A percentile compares a stretch with the other conserved stretches of the same genome.
These are phyloP conservation scores for Stercorarius parasiticus DNA, from an alignment of 2,113 vertebrate species.

Conservation along the genomic window DNA sequence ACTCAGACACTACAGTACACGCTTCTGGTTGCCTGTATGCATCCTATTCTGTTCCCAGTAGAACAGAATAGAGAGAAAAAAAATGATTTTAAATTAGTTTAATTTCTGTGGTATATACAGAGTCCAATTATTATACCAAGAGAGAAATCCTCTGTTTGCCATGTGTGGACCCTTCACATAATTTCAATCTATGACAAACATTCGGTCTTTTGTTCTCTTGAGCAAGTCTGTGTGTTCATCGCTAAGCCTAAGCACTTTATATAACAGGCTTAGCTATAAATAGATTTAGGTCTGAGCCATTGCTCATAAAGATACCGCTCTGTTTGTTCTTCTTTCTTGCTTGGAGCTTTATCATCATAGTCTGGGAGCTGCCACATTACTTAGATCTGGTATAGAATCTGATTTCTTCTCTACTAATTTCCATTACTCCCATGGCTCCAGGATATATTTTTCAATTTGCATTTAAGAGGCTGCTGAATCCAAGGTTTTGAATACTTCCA, in stretches of 20 bases:
- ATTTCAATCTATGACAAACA: background rate
- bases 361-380: background rate
- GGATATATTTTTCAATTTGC: background rate
- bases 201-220: background rate
- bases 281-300: slow-evolving; percentile 25
- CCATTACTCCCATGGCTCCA: background rate
- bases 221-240: background rate
- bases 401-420: background rate
- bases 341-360: background rate
- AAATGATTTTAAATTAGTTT: background rate
- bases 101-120: background rate
- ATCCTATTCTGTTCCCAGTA: background rate
- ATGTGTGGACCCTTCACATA: background rate
- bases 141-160: background rate
- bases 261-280: slow-evolving; percentile 58
- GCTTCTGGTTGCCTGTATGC: background rate
- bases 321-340: slow-evolving; percentile 20
- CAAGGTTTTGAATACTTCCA: background rate
- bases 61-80: background rate
- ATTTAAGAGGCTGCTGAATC: background rate
- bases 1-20: background rate
- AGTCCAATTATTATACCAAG: background rate
- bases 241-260: slow-evolving; percentile 49
- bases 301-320: background rate
- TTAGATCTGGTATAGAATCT: background rate